A percentile compares a stretch with the other conserved stretches of the same genome.
phyloP scores from a whole-genome alignment of 2,888 invertebrate species.

The Drosophila monieri region DNA sequence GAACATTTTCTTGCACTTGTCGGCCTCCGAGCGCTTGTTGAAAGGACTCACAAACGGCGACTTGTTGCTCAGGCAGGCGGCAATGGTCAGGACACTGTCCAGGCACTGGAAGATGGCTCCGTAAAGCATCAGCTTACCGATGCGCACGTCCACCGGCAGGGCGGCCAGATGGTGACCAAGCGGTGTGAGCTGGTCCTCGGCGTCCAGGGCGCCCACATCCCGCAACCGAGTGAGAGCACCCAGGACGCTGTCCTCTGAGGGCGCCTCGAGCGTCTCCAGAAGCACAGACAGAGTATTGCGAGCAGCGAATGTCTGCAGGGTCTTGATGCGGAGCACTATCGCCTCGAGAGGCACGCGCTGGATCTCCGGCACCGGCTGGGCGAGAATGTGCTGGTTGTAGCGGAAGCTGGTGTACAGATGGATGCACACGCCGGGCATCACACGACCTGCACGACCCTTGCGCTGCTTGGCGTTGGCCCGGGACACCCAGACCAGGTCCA shows the following conservation, averaged over 20 bases:
- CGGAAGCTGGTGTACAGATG: conserved; percentile 93
- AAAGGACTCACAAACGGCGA: conserved; percentile 91
- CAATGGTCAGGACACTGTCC: conserved; percentile 96
- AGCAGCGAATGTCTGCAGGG: conserved; percentile 84
- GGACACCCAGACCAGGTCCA: conserved; percentile 95
- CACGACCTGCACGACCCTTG: conserved; percentile 95
- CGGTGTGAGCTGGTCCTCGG: conserved; percentile 89
- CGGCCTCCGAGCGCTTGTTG: conserved; percentile 89
- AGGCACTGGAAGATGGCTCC: conserved; percentile 96
- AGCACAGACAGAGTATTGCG: conserved; percentile 79
- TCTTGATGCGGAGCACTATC: conserved; percentile 90
- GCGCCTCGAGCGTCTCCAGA: conserved; percentile 89
- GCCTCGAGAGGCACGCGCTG: conserved; percentile 95
- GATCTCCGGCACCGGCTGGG: conserved; percentile 94
- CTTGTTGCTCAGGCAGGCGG: conserved; percentile 92
- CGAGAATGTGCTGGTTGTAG: conserved; percentile 87
- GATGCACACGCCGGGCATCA: conserved; percentile 92
- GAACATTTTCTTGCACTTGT: conserved; percentile 90
- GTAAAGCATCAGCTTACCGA: conserved; percentile 96
- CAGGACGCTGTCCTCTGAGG: conserved; percentile 87
- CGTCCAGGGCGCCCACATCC: conserved; percentile 92
- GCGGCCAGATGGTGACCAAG: conserved; percentile 94
- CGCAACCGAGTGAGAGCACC: conserved; percentile 89
- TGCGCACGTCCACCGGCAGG: conserved; percentile 94
- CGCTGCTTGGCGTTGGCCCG: conserved; percentile 95